These are phyloP conservation scores for Zingel zingel DNA, from an alignment of 2,113 vertebrate species.

Conservation along the genomic window DNA sequence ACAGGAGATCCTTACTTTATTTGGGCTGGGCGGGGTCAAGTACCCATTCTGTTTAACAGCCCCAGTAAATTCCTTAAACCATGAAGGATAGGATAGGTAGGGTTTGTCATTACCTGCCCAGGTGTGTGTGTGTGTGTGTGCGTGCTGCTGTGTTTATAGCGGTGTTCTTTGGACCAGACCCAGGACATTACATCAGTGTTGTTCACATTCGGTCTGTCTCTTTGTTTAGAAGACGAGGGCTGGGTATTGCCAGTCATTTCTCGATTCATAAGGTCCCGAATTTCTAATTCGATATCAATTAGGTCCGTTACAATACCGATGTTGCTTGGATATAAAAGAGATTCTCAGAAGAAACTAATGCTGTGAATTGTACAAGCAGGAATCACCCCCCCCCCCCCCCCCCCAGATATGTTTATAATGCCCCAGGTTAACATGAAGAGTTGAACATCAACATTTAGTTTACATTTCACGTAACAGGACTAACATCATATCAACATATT, in stretches of 20 bases:
- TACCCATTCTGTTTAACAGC: neutral
- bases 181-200: neutral
- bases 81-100: neutral
- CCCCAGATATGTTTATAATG: neutral
- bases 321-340: neutral
- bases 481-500: too few species aligned
- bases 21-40: neutral
- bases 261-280: neutral
- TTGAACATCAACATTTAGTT: neutral
- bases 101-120: neutral
- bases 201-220: neutral
- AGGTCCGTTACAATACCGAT: neutral
- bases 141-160: neutral
- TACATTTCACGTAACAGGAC: neutral
- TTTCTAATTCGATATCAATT: neutral
- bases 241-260: too few species aligned
- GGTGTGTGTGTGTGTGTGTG: conserved; percentile 35
- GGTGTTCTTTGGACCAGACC: conserved; percentile 17
- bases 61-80: neutral
- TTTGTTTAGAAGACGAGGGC: neutral
- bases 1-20: neutral
- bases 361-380: neutral
- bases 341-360: neutral
- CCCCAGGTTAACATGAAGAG: too few species aligned
- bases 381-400: too few species aligned